Percentiles rank a stretch among this genome's conserved stretches.
These are phyloP conservation scores for Zapus hudsonius DNA, from an alignment of 2,113 vertebrate species.

Conservation along the genomic window DNA sequence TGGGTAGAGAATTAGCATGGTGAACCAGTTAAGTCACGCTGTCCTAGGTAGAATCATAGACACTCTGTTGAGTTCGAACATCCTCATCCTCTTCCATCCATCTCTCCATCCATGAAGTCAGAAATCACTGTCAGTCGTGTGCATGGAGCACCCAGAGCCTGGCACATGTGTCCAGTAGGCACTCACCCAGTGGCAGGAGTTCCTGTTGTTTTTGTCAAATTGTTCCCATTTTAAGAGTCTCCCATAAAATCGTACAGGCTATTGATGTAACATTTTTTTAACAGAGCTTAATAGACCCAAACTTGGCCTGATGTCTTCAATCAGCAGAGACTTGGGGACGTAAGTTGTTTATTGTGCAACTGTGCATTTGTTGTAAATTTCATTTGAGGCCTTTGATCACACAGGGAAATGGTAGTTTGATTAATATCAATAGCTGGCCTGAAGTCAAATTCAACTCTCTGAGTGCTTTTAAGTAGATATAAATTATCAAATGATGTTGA, in stretches of 20 bases:
- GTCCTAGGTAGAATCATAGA: neutral
- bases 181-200: neutral
- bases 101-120: neutral
- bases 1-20: neutral
- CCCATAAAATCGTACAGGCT: neutral
- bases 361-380: conserved; percentile 20
- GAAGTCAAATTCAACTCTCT: conserved; percentile 50
- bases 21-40: neutral
- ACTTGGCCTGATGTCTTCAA: neutral
- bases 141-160: neutral
- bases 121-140: neutral
- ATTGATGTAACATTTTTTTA: neutral
- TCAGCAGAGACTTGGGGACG: conserved; percentile 36
- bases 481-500: conserved; percentile 46
- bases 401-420: neutral
- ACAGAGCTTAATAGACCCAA: neutral
- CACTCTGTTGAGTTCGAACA: neutral
- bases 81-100: neutral
- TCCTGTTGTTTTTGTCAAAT: neutral
- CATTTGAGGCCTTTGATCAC: neutral
- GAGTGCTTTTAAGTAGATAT: conserved; percentile 31
- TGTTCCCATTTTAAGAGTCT: conserved; percentile 16
- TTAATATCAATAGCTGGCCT: neutral
- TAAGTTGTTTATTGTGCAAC: neutral
- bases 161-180: neutral